Conservation (phyloP, 2,888 invertebrate genomes). For the Pterostichus niger region DNA sequence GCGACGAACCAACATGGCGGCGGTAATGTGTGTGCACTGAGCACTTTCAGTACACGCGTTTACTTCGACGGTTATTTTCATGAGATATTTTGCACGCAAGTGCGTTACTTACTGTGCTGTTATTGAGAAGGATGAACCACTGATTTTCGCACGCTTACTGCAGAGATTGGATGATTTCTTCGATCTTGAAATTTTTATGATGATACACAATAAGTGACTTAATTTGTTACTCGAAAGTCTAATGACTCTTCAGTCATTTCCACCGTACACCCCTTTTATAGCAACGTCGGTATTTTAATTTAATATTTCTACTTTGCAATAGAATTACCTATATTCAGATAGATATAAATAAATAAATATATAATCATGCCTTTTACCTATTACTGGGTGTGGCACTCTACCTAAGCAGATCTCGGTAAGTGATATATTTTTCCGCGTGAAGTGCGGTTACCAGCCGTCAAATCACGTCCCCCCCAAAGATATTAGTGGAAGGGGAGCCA, state of each 20-base stretch:
- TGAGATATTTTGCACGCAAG: conserved; percentile 25
- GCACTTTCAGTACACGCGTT: conserved; percentile 42
- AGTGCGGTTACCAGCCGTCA: too few relatives aligned
- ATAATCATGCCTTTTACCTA: too few relatives aligned
- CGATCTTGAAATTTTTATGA: not conserved
- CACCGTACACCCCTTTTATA: too few relatives aligned
- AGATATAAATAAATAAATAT: too few relatives aligned
- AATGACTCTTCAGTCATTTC: not conserved
- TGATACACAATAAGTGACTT: not conserved
- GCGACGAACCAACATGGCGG: conserved; percentile 14
- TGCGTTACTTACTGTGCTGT: conserved; percentile 13
- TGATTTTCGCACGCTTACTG: conserved; percentile 24
- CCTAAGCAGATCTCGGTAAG: too few relatives aligned
- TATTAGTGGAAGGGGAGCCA: too few relatives aligned
- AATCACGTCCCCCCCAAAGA: too few relatives aligned
- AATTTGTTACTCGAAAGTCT: not conserved
- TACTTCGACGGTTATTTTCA: not conserved
- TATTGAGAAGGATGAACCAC: conserved; percentile 6
- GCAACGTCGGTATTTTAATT: too few relatives aligned
- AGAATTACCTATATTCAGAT: too few relatives aligned
- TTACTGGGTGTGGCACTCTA: too few relatives aligned
- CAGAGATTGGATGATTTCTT: not conserved
- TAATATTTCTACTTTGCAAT: too few relatives aligned
- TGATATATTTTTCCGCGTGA: too few relatives aligned
- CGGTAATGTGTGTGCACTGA: conserved; percentile 23